phyloP scores from a whole-genome alignment of 2,797 vertebrate species.

The Chlorospingus semifuscus region DNA sequence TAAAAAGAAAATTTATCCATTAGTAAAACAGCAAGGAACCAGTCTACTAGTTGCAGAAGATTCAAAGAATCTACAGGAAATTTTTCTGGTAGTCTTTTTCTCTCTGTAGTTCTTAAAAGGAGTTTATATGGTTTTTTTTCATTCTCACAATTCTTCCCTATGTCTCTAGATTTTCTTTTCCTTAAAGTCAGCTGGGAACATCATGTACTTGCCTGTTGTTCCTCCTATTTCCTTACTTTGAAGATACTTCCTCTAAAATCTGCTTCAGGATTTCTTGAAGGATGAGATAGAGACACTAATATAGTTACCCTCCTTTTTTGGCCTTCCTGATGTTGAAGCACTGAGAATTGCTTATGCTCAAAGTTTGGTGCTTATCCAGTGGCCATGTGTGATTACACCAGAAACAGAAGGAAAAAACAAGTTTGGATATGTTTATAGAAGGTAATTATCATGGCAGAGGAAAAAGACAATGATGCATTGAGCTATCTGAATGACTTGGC shows the following conservation, averaged over 20 bases:
- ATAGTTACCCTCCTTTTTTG: background rate
- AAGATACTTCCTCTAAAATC: conserved; percentile 54
- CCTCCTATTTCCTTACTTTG: conserved; percentile 58
- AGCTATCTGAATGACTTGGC: conserved; percentile 41
- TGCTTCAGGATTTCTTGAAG: conserved; percentile 57
- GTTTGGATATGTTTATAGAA: conserved; percentile 47
- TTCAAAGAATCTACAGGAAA: background rate
- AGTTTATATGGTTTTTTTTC: background rate
- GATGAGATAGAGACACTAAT: conserved; percentile 45
- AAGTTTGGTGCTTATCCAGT: background rate
- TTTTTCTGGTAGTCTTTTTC: background rate
- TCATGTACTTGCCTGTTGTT: conserved; percentile 7
- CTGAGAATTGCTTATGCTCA: background rate
- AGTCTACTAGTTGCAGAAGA: background rate
- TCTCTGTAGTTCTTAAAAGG: background rate
- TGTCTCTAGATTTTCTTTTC: background rate
- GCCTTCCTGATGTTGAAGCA: conserved; percentile 35
- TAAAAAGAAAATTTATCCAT: background rate
- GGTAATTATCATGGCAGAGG: background rate
- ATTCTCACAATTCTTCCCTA: background rate
- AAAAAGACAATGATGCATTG: conserved; percentile 35
- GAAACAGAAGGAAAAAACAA: conserved; percentile 57
- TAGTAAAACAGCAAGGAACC: background rate
- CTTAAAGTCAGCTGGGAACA: conserved; percentile 20
- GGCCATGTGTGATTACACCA: background rate